Evolutionary conservation across 2,888 invertebrate species (phyloP).

Genomic region (Lottia scabra): DNA sequence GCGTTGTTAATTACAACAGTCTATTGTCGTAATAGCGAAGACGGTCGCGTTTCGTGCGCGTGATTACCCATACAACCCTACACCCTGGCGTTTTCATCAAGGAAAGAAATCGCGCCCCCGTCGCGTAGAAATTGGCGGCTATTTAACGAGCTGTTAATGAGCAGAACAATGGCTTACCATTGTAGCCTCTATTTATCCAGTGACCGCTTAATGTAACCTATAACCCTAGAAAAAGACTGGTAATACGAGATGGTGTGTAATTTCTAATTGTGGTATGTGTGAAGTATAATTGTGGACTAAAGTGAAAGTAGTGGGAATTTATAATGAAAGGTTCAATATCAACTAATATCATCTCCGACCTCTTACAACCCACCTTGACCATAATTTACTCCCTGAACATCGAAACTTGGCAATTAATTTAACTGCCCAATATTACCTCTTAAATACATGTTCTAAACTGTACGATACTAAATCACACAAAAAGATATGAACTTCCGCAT

Average conservation of each 20-base stretch:
- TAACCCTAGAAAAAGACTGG: not conserved
- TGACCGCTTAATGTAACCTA: not conserved
- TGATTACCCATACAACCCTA: not conserved
- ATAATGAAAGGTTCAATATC: too few species aligned
- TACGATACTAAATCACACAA: too few species aligned
- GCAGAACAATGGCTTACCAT: not conserved
- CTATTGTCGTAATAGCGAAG: constrained; percentile 8
- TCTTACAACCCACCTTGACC: too few species aligned
- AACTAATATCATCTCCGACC: too few species aligned
- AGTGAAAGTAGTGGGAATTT: too few species aligned
- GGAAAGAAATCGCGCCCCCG: not conserved
- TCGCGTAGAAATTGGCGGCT: not conserved
- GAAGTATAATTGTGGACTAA: not conserved
- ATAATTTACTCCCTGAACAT: too few species aligned
- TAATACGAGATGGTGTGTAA: not conserved
- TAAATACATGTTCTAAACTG: too few species aligned
- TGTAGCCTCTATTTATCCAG: not conserved
- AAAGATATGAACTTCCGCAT: too few species aligned
- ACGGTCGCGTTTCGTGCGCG: constrained; percentile 7
- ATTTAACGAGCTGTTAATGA: not conserved
- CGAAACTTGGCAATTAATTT: too few species aligned
- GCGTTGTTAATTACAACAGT: constrained; percentile 9
- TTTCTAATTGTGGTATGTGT: not conserved
- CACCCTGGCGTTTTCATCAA: not conserved
- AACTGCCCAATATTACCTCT: too few species aligned